phyloP scores from a whole-genome alignment of 1,140 invertebrate genomes.

The Drosophila mayri region DNA sequence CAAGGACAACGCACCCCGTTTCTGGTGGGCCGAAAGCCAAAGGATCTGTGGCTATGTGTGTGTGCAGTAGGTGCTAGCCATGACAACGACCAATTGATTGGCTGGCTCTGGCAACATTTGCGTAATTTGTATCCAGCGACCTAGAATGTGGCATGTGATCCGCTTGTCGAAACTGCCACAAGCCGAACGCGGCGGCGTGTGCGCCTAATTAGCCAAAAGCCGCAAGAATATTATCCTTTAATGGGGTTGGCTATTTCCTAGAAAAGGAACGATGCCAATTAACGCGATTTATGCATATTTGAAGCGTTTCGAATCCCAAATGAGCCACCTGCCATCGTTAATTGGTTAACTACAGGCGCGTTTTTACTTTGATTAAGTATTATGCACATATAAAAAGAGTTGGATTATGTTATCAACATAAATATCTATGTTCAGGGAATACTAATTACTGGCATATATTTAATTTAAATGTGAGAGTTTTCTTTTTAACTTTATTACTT shows the following conservation, averaged over 20 bases:
- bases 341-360: constrained; percentile 12
- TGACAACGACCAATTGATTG: constrained; percentile 49
- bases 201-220: constrained; percentile 62
- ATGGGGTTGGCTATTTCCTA: constrained; percentile 26
- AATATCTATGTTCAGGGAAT: too few relatives aligned
- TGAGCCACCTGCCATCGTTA: constrained; percentile 3
- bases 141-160: constrained; percentile 44
- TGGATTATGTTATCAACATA: not conserved
- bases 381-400: too few relatives aligned
- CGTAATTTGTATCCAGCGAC: constrained; percentile 62
- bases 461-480: not conserved
- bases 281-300: constrained; percentile 62
- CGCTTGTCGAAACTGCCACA: constrained; percentile 46
- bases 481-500: not conserved
- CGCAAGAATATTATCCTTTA: constrained; percentile 64
- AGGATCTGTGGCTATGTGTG: not conserved
- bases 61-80: constrained; percentile 49
- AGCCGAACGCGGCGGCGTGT: constrained; percentile 30
- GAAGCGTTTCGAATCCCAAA: constrained; percentile 6
- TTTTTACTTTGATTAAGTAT: constrained; percentile 16
- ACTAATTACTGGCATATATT: not conserved
- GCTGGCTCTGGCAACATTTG: constrained; percentile 42
- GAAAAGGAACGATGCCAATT: constrained; percentile 53
- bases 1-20: not conserved
- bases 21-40: constrained; percentile 4